Percentiles rank a stretch among this genome's conserved stretches.
These are phyloP conservation scores for Minunthozetes semirufus DNA, from an alignment of 2,888 invertebrate genomes.

Conservation along the genomic window DNA sequence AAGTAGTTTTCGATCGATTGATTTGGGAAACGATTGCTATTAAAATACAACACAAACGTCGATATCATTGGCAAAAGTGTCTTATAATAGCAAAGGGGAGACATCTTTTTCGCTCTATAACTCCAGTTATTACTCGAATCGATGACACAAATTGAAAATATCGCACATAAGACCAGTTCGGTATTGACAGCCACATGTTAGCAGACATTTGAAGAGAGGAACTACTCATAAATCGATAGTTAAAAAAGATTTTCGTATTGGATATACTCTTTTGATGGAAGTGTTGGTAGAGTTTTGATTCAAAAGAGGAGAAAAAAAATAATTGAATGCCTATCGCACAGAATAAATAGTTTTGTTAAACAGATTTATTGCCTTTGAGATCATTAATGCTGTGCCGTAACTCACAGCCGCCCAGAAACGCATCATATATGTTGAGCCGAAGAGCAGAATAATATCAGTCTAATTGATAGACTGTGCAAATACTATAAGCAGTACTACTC, in stretches of 20 bases:
- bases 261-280: too few species aligned
- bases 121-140: constrained; percentile 24
- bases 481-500: neutral
- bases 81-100: neutral
- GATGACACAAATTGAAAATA: constrained; percentile 29
- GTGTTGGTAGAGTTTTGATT: too few species aligned
- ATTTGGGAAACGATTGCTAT: neutral
- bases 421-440: too few species aligned
- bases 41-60: neutral
- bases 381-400: too few species aligned
- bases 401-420: too few species aligned
- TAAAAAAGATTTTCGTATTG: neutral
- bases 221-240: neutral
- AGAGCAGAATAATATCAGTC: neutral
- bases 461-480: neutral
- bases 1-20: neutral
- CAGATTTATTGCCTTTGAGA: too few species aligned
- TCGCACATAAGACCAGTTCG: neutral
- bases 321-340: too few species aligned
- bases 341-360: too few species aligned
- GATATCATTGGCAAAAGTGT: neutral
- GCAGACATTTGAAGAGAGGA: neutral
- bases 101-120: neutral
- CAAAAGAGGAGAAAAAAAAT: too few species aligned
- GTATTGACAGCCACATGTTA: constrained; percentile 21